Conservation (phyloP, 2,888 invertebrate genomes). For the Tridacna gigas region DNA sequence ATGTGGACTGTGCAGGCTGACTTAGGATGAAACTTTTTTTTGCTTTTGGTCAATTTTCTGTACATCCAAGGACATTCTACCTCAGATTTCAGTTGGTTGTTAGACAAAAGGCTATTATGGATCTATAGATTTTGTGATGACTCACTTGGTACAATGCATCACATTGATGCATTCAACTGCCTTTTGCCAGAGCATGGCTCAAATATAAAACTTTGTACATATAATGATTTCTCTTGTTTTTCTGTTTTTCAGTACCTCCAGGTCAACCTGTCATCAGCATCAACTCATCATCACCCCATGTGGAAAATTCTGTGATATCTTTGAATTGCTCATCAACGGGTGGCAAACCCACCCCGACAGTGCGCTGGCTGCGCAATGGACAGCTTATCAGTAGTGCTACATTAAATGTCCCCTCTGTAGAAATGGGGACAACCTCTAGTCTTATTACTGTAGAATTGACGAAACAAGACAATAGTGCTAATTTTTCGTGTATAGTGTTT, state of each 20-base stretch:
- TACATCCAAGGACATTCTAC: no score
- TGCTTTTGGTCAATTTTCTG: no score
- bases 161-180: no score
- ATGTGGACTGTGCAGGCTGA: no score
- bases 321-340: slow-evolving; percentile 75
- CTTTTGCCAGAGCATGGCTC: no score
- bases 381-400: slow-evolving; percentile 63
- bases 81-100: no score
- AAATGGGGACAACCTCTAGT: slow-evolving; percentile 65
- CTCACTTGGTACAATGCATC: no score
- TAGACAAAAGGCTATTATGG: no score
- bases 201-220: no score
- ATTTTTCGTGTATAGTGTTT: slow-evolving; percentile 74
- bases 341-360: slow-evolving; percentile 76
- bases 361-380: slow-evolving; percentile 75
- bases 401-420: slow-evolving; percentile 37
- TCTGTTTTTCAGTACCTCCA: slow-evolving; percentile 73
- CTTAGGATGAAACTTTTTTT: no score
- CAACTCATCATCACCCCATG: slow-evolving; percentile 58
- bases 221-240: not conserved
- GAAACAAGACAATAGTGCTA: slow-evolving; percentile 73
- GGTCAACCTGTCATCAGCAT: slow-evolving; percentile 65
- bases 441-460: slow-evolving; percentile 53
- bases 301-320: slow-evolving; percentile 70
- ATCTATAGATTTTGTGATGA: no score